These are phyloP conservation scores for Lasioglossum zephyrum DNA, from an alignment of 2,888 invertebrate genomes.

Conservation along the genomic window DNA sequence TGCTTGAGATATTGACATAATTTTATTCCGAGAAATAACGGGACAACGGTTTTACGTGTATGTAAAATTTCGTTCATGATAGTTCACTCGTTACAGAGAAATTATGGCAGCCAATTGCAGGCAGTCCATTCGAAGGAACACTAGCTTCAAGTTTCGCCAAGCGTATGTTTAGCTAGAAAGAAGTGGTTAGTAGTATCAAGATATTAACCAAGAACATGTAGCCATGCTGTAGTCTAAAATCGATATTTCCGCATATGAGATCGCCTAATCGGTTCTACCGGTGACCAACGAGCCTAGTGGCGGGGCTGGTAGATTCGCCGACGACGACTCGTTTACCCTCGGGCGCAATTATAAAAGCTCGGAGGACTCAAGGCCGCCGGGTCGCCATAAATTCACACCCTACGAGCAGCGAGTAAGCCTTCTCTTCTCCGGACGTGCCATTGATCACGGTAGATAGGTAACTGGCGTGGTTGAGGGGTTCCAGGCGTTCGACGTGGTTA, in stretches of 20 bases:
- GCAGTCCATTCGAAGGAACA: neutral
- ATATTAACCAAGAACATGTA: neutral
- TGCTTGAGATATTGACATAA: neutral
- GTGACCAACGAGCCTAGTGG: neutral
- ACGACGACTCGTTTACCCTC: slow-evolving; percentile 12
- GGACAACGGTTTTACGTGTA: neutral
- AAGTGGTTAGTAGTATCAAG: neutral
- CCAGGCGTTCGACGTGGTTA: slow-evolving; percentile 63
- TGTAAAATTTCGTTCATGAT: neutral
- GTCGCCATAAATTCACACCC: slow-evolving; percentile 64
- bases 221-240: neutral
- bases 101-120: neutral
- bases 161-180: neutral
- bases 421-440: slow-evolving; percentile 60
- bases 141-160: neutral
- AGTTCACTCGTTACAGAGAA: neutral
- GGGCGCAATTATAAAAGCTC: slow-evolving; percentile 47
- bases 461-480: slow-evolving; percentile 54
- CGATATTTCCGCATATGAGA: neutral
- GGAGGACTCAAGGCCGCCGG: slow-evolving; percentile 45
- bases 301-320: neutral
- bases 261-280: neutral
- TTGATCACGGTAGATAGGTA: slow-evolving; percentile 69
- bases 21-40: neutral
- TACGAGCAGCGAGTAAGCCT: slow-evolving; percentile 37